These are phyloP conservation scores for Oryctes rhinoceros DNA, from an alignment of 1,140 invertebrate species.

Conservation along the genomic window DNA sequence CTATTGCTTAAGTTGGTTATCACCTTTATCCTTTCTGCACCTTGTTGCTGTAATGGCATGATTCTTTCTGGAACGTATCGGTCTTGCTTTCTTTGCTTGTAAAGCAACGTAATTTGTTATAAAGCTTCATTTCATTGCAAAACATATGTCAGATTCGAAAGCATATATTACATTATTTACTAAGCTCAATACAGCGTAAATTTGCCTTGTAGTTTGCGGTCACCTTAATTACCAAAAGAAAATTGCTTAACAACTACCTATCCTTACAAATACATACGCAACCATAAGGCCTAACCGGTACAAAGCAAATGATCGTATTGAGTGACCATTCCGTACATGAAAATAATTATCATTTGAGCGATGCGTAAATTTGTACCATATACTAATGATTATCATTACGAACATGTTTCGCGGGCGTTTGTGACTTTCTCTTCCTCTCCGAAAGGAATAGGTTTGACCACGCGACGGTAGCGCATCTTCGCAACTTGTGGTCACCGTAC, in stretches of 20 bases:
- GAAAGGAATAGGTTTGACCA: not conserved
- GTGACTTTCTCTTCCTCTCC: constrained; percentile 7
- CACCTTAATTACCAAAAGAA: not conserved
- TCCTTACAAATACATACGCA: not conserved
- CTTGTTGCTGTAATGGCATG: too few species aligned
- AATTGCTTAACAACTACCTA: not conserved
- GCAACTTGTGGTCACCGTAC: not conserved
- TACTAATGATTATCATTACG: constrained; percentile 9
- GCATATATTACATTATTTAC: not conserved
- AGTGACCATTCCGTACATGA: not conserved
- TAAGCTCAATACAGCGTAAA: not conserved
- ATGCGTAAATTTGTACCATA: not conserved
- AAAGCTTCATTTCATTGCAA: too few species aligned
- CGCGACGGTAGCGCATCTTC: not conserved
- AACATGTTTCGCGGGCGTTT: constrained; percentile 3
- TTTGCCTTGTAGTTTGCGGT: constrained; percentile 8
- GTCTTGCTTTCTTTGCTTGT: too few species aligned
- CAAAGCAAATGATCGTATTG: not conserved
- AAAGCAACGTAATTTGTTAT: too few species aligned
- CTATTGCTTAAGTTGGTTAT: too few species aligned
- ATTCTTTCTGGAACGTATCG: too few species aligned
- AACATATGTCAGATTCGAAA: not conserved
- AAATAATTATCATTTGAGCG: not conserved
- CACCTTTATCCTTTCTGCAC: too few species aligned
- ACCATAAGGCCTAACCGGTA: not conserved